Evolutionary conservation across 1,140 invertebrate species (phyloP).

Genomic region (Drosophila kepulauana): DNA sequence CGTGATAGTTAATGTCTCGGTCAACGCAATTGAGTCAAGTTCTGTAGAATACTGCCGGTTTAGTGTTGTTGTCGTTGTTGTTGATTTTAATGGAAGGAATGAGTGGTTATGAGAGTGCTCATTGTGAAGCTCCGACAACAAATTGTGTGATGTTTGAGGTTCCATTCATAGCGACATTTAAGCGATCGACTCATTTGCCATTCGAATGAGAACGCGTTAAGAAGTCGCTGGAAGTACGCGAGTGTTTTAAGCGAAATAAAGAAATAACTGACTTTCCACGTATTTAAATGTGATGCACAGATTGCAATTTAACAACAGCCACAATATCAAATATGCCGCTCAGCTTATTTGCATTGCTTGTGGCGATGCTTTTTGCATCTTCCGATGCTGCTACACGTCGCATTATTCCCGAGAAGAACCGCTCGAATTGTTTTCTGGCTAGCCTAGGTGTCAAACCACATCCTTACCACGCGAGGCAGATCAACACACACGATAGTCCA

Average conservation of each 20-base stretch:
- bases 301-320: not conserved
- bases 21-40: conserved; percentile 80
- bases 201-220: conserved; percentile 69
- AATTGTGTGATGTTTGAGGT: conserved; percentile 44
- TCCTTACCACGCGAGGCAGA: conserved; percentile 25
- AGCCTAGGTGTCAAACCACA: conserved; percentile 52
- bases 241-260: not conserved
- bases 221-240: conserved; percentile 54
- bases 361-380: not conserved
- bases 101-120: conserved; percentile 42
- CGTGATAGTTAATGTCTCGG: conserved; percentile 75
- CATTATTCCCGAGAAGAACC: conserved; percentile 50
- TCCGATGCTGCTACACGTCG: conserved; percentile 7
- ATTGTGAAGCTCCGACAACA: conserved; percentile 27
- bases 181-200: conserved; percentile 56
- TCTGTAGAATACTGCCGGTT: conserved; percentile 48
- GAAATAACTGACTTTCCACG: not conserved
- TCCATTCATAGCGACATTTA: conserved; percentile 59
- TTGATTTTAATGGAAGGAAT: conserved; percentile 65
- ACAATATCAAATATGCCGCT: conserved; percentile 13
- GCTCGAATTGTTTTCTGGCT: conserved; percentile 55
- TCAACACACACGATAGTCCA: conserved; percentile 42
- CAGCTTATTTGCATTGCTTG: conserved; percentile 1
- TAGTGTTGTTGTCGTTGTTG: conserved; percentile 22
- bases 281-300: not conserved